Evolutionary conservation across 2,113 vertebrate genomes (phyloP).

Genomic region (Peromyscus leucopus): DNA sequence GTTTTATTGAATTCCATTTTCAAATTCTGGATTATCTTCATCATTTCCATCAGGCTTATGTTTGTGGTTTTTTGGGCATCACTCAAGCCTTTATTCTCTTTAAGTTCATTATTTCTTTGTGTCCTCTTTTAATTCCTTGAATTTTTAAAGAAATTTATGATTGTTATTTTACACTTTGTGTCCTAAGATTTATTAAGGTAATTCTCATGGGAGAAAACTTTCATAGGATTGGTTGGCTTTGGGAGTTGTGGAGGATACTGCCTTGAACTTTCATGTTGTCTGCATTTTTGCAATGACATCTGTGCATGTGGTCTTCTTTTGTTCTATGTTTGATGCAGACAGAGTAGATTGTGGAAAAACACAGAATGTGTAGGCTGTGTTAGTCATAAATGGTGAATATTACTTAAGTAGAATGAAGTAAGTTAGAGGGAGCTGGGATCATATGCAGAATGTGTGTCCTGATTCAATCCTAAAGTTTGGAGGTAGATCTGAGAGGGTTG

Average conservation of each 20-base stretch:
- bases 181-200: not conserved
- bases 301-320: not conserved
- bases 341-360: not conserved
- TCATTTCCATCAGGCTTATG: not conserved
- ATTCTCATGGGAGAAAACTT: not conserved
- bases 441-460: not conserved
- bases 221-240: not conserved
- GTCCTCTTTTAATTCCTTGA: not conserved
- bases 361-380: not conserved
- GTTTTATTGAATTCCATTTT: not conserved
- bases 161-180: not conserved
- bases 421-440: not conserved
- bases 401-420: not conserved
- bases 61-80: not conserved
- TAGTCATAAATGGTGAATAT: not conserved
- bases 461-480: not conserved
- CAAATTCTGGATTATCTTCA: not conserved
- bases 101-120: not conserved
- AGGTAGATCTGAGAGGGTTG: not conserved
- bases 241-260: not conserved
- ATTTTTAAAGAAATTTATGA: not conserved
- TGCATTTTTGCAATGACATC: not conserved
- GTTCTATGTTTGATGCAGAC: not conserved
- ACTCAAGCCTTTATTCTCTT: not conserved
- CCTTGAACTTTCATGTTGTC: not conserved